A percentile compares a stretch with the other conserved stretches of the same genome.
Conservation (phyloP, 2,888 invertebrate genomes). For the Drosophila algonquin region DNA sequence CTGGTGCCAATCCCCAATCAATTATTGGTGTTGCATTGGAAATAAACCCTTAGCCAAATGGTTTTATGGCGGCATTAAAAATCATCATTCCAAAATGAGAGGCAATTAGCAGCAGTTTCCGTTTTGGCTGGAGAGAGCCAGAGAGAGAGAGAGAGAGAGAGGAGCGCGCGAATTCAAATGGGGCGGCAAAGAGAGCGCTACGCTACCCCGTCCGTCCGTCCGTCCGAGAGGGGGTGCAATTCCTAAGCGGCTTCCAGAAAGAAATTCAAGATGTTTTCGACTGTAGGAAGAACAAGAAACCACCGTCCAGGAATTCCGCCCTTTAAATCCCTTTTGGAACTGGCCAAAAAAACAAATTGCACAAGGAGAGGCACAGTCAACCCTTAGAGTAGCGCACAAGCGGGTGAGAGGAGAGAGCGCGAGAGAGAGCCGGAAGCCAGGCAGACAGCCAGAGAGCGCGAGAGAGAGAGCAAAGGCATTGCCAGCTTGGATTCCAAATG, state of each 20-base stretch:
- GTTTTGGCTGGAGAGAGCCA: conserved; percentile 25
- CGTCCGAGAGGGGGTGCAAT: conserved; percentile 32
- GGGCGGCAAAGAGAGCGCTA: not conserved
- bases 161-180: conserved; percentile 7
- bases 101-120: conserved; percentile 47
- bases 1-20: too few species aligned
- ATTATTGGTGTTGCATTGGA: conserved; percentile 8
- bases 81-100: conserved; percentile 46
- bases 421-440: conserved; percentile 9
- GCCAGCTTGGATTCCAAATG: not conserved
- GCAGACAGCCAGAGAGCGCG: conserved; percentile 4
- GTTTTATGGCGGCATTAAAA: conserved; percentile 61
- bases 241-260: conserved; percentile 20
- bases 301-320: conserved; percentile 40
- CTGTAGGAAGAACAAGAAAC: conserved; percentile 12
- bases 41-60: conserved; percentile 26
- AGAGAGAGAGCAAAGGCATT: conserved; percentile 7
- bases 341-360: conserved; percentile 31
- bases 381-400: conserved; percentile 41
- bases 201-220: too few species aligned
- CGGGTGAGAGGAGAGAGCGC: conserved; percentile 4
- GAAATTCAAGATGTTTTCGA: conserved; percentile 23
- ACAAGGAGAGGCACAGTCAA: conserved; percentile 23
- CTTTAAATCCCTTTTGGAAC: conserved; percentile 22
- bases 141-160: conserved; percentile 11